phyloP scores from a whole-genome alignment of 2,113 vertebrate genomes.

The Nesogale talazaci region DNA sequence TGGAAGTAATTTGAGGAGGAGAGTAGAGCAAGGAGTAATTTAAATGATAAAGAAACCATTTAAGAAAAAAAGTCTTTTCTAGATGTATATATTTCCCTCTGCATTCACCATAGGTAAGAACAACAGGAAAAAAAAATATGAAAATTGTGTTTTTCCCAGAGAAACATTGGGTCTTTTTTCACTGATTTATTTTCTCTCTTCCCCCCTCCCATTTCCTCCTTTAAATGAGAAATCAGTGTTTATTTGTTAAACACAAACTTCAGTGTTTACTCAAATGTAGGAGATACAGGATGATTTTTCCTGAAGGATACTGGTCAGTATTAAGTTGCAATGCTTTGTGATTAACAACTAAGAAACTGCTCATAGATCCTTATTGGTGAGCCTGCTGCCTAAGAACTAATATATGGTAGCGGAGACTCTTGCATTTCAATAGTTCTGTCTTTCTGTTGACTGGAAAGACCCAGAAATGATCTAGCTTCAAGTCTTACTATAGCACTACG shows the following conservation, averaged over 20 bases:
- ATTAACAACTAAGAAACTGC: not conserved
- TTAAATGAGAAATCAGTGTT: too few relatives aligned
- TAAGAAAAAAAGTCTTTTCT: not conserved
- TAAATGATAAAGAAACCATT: constrained; percentile 13
- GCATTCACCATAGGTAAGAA: not conserved
- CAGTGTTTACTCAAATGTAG: not conserved
- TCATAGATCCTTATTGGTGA: not conserved
- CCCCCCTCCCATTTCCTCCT: too few relatives aligned
- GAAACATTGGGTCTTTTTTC: not conserved
- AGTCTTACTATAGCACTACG: not conserved
- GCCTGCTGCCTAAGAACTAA: not conserved
- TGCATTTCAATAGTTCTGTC: not conserved
- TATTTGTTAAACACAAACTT: not conserved
- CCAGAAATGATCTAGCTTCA: not conserved
- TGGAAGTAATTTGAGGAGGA: not conserved
- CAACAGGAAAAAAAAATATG: too few relatives aligned
- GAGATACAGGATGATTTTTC: not conserved
- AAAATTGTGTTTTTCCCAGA: too few relatives aligned
- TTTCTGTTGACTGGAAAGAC: not conserved
- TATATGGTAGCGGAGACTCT: too few relatives aligned
- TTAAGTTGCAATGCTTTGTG: not conserved
- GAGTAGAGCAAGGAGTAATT: constrained; percentile 8
- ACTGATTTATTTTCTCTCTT: not conserved
- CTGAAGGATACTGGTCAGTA: not conserved
- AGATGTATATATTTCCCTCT: not conserved